Conservation (phyloP, 2,113 vertebrate species). For the Austrofundulus limnaeus region DNA sequence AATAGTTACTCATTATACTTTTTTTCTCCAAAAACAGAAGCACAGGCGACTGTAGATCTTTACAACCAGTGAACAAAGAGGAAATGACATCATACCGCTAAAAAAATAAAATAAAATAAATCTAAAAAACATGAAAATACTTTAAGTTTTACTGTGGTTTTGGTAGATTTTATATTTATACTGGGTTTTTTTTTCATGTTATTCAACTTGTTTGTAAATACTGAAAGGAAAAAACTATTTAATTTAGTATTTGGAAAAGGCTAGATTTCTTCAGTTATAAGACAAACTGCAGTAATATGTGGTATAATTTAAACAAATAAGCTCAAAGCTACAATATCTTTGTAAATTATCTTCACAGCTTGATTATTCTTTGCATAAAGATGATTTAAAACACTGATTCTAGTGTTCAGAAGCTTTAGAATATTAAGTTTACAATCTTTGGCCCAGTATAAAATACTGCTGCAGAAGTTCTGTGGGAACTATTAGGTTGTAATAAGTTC, state of each 20-base stretch:
- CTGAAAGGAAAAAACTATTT: not conserved
- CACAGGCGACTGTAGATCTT: constrained; percentile 35
- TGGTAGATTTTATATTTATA: constrained; percentile 32
- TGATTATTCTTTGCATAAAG: constrained; percentile 33
- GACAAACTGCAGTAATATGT: not conserved
- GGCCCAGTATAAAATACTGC: constrained; percentile 1
- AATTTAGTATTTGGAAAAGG: constrained; percentile 9
- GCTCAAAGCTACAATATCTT: not conserved
- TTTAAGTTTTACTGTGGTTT: constrained; percentile 2
- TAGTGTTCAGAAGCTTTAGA: constrained; percentile 28
- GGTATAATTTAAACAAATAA: constrained; percentile 19
- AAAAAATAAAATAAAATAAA: not conserved
- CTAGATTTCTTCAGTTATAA: not conserved
- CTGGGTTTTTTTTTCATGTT: constrained; percentile 11
- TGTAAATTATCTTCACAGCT: constrained; percentile 6
- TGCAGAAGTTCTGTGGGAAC: not conserved
- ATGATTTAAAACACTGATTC: constrained; percentile 9
- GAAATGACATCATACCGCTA: not conserved
- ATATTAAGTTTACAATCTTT: constrained; percentile 18
- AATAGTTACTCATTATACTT: constrained; percentile 5
- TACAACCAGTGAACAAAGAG: not conserved
- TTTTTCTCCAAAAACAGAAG: constrained; percentile 20
- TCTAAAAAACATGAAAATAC: not conserved
- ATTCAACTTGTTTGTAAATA: constrained; percentile 34
- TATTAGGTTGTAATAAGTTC: constrained; percentile 5